Percentiles rank a stretch among this genome's conserved stretches.
These are phyloP conservation scores for Lingula anatina DNA, from an alignment of 2,888 invertebrate species.

Conservation along the genomic window DNA sequence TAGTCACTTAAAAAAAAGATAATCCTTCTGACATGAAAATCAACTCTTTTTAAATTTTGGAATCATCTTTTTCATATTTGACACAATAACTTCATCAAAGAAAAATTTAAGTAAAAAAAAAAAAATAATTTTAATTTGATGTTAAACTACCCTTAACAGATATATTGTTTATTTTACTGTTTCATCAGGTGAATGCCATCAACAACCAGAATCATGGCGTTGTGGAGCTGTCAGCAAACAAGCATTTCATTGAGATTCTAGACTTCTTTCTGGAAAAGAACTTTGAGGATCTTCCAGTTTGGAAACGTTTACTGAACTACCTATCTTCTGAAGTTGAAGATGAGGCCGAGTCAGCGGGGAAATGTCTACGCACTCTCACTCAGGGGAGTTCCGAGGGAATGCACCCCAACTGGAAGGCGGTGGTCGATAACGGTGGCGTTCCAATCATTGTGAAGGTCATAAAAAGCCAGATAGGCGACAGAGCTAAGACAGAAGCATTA, in stretches of 20 bases:
- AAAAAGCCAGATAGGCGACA: conserved; percentile 27
- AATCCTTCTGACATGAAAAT: too few species aligned
- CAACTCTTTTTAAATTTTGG: too few species aligned
- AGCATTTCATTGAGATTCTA: conserved; percentile 30
- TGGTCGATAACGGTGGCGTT: conserved; percentile 34
- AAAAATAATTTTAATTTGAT: too few species aligned
- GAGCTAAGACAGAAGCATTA: conserved; percentile 36
- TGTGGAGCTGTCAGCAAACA: conserved; percentile 44
- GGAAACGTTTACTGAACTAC: conserved; percentile 41
- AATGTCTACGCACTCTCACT: conserved; percentile 35
- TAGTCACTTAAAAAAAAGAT: too few species aligned
- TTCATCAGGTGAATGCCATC: conserved; percentile 28
- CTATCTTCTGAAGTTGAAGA: conserved; percentile 37
- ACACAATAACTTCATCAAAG: too few species aligned
- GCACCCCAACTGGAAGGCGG: conserved; percentile 37
- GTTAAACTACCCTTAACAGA: too few species aligned
- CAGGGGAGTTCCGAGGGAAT: conserved; percentile 17
- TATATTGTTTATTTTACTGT: too few species aligned
- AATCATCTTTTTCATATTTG: too few species aligned
- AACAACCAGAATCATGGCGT: conserved; percentile 44
- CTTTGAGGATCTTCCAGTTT: conserved; percentile 35
- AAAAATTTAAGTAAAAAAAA: too few species aligned
- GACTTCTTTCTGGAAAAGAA: conserved; percentile 36
- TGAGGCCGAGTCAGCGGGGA: conserved; percentile 36
- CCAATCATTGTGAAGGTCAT: conserved; percentile 40